Conservation (phyloP, 2,888 invertebrate genomes). For the Leucozona laternaria region DNA sequence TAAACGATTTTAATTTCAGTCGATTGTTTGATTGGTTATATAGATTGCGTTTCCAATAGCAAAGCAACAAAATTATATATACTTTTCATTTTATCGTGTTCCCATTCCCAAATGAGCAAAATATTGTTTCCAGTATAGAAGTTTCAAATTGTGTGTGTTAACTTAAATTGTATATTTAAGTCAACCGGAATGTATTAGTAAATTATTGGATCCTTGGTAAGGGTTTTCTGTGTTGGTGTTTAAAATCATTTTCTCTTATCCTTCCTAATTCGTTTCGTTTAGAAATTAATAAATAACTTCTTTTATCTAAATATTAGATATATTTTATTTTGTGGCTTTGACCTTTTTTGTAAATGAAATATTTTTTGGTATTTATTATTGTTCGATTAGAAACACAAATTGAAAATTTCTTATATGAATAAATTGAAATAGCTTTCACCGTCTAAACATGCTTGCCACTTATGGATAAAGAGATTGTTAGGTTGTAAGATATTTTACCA, state of each 20-base stretch:
- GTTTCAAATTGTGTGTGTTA: neutral
- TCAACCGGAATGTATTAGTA: neutral
- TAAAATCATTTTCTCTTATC: neutral
- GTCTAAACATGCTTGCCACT: neutral
- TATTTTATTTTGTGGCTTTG: constrained; percentile 1
- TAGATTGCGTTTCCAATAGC: neutral
- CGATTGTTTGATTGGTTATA: neutral
- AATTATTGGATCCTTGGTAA: neutral
- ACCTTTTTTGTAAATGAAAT: neutral
- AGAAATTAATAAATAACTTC: neutral
- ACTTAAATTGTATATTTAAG: neutral
- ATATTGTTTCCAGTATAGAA: constrained; percentile 2
- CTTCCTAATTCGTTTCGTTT: neutral
- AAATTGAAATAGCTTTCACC: neutral
- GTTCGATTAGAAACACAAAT: neutral
- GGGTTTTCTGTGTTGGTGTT: neutral
- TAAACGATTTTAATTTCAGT: constrained; percentile 18
- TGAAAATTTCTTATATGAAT: neutral
- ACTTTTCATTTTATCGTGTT: neutral
- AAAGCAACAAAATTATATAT: neutral
- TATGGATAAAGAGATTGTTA: no score
- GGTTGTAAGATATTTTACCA: no score
- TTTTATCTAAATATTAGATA: neutral
- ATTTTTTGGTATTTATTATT: neutral
- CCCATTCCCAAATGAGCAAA: neutral